Conservation (phyloP, 2,797 vertebrate species). For the Loris lydekkerianus region DNA sequence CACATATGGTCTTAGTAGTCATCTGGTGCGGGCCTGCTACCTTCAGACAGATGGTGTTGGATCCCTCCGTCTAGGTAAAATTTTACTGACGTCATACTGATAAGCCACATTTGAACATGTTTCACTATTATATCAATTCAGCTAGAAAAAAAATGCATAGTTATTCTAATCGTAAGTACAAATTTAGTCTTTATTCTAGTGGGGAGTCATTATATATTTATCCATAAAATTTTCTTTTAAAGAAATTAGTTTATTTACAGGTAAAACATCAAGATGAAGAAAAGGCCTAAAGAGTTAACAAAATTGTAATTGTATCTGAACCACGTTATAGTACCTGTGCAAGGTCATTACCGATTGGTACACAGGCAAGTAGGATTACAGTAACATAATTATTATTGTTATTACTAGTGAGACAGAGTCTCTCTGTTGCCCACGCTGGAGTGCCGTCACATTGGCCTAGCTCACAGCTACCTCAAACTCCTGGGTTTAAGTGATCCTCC, state of each 20-base stretch:
- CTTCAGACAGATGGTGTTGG: background rate
- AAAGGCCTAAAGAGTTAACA: background rate
- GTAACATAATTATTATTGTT: background rate
- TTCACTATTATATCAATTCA: slow-evolving; percentile 1
- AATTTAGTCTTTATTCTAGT: background rate
- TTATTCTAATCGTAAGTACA: background rate
- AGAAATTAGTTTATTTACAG: slow-evolving; percentile 2
- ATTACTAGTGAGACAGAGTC: too few species aligned
- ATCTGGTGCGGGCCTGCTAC: background rate
- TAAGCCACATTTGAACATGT: slow-evolving; percentile 18
- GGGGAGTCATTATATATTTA: slow-evolving; percentile 29
- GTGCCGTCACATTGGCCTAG: too few species aligned
- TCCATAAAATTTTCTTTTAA: slow-evolving; percentile 2
- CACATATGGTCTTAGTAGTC: background rate
- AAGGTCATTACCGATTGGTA: background rate
- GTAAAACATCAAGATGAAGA: background rate
- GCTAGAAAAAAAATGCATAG: background rate
- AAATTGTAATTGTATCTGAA: background rate
- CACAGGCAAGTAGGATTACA: background rate
- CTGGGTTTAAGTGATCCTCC: too few species aligned
- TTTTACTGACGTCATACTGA: background rate
- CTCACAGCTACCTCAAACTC: too few species aligned
- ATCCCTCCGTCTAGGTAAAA: background rate
- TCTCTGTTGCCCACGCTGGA: too few species aligned
- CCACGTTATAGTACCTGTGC: background rate